A percentile compares a stretch with the other conserved stretches of the same genome.
Conservation (phyloP, 2,113 vertebrate genomes). For the Benitochromis conjunctus region DNA sequence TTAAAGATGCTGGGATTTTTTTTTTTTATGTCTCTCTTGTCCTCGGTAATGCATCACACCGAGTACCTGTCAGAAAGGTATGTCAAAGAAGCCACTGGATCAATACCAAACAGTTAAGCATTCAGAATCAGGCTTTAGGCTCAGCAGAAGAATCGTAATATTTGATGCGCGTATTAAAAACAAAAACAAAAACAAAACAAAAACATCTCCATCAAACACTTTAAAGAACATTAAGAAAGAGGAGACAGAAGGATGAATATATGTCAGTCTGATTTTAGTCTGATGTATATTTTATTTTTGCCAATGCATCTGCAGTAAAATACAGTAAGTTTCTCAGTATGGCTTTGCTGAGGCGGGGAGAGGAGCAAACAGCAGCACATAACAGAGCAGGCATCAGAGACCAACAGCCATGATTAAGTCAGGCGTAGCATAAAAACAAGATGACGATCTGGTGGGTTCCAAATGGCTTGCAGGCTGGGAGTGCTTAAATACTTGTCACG, state of each 20-base stretch:
- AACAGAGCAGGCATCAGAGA: neutral
- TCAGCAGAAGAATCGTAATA: neutral
- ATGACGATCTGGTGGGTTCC: neutral
- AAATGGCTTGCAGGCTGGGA: neutral
- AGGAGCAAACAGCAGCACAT: neutral
- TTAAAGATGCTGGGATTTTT: neutral
- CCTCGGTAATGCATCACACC: neutral
- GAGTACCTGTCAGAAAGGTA: neutral
- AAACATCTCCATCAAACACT: neutral
- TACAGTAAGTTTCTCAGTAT: neutral
- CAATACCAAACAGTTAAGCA: neutral
- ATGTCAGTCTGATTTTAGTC: neutral
- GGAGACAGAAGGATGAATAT: neutral
- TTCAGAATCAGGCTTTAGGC: neutral
- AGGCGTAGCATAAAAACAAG: neutral
- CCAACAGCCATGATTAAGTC: neutral
- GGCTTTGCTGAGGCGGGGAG: neutral
- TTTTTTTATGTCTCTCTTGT: neutral
- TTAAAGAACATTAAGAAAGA: neutral
- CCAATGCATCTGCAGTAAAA: neutral
- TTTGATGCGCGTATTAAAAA: neutral
- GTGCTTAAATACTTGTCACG: neutral
- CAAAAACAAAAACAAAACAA: neutral
- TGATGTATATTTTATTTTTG: accelerated
- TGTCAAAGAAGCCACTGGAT: neutral